Conservation (phyloP, 2,113 vertebrate species). For the Ammodytes marinus region DNA sequence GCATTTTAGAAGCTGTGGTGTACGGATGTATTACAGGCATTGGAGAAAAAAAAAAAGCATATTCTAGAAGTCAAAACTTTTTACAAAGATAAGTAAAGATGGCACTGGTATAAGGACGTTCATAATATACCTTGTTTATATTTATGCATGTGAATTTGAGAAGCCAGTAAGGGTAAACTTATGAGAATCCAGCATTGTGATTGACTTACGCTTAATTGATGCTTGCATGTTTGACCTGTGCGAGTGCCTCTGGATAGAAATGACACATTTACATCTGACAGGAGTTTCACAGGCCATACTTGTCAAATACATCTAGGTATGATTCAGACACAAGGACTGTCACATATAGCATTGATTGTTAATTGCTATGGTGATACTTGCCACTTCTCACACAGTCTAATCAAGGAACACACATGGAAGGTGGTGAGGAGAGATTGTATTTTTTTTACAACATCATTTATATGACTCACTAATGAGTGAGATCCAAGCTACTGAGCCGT, state of each 20-base stretch:
- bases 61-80: background rate
- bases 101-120: too few species aligned
- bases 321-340: background rate
- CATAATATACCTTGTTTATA: too few species aligned
- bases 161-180: background rate
- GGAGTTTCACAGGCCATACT: background rate
- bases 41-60: background rate
- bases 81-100: background rate
- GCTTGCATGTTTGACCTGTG: background rate
- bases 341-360: background rate
- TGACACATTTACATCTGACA: constrained; percentile 1
- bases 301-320: constrained; percentile 6
- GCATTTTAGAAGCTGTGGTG: background rate
- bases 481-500: constrained; percentile 1
- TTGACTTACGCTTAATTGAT: background rate
- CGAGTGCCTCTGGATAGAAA: constrained; percentile 22
- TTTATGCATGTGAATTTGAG: background rate
- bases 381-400: background rate
- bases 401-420: background rate
- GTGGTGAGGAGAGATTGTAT: background rate
- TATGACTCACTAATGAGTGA: constrained; percentile 43
- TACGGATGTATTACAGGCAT: background rate
- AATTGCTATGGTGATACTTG: constrained; percentile 1
- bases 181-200: constrained; percentile 1
- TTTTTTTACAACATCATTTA: constrained; percentile 16